These are phyloP conservation scores for Amblyraja radiata DNA, from an alignment of 2,797 vertebrate species.

Conservation along the genomic window DNA sequence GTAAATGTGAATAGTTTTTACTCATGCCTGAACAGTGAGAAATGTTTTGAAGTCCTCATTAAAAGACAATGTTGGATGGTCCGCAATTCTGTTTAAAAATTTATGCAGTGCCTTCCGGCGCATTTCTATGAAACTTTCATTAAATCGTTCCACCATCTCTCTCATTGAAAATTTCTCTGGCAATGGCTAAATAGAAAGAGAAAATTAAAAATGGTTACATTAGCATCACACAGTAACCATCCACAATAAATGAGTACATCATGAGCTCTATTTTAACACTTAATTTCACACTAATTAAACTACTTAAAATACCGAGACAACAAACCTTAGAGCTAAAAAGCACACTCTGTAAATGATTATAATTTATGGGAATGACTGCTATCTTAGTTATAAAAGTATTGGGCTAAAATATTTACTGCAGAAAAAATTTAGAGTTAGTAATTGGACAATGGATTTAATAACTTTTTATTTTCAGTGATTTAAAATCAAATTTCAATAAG, in stretches of 20 bases:
- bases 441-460: background rate
- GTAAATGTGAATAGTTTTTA: slow-evolving; percentile 47
- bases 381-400: background rate
- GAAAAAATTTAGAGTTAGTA: background rate
- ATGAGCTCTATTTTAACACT: background rate
- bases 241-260: background rate
- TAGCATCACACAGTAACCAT: background rate
- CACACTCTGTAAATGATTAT: background rate
- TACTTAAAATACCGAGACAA: background rate
- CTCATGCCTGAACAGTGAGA: slow-evolving; percentile 75
- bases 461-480: background rate
- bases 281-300: background rate
- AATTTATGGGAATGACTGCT: slow-evolving; percentile 10
- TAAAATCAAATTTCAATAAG: background rate
- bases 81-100: slow-evolving; percentile 80
- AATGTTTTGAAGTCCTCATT: slow-evolving; percentile 84
- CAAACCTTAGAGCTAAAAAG: background rate
- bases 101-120: slow-evolving; percentile 80
- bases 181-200: slow-evolving; percentile 65
- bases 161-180: slow-evolving; percentile 96
- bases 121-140: slow-evolving; percentile 85
- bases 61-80: slow-evolving; percentile 84
- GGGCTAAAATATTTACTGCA: too few species aligned
- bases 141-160: slow-evolving; percentile 93
- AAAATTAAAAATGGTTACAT: slow-evolving; percentile 27